These are phyloP conservation scores for Amorpha juglandis DNA, from an alignment of 2,888 invertebrate species.

Conservation along the genomic window DNA sequence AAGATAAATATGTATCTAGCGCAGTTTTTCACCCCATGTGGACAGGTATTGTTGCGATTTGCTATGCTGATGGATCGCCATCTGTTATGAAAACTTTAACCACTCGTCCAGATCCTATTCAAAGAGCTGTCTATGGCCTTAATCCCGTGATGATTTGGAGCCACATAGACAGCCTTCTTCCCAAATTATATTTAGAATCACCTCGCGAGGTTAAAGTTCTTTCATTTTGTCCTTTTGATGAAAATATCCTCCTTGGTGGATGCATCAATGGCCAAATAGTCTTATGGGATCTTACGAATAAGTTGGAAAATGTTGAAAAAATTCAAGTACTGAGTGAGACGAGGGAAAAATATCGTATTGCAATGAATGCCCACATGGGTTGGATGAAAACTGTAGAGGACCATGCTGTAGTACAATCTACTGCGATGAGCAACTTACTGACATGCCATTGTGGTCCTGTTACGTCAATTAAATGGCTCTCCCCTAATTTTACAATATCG, in stretches of 20 bases:
- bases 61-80: constrained; percentile 86
- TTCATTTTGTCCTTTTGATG: constrained; percentile 88
- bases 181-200: constrained; percentile 88
- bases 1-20: constrained; percentile 86
- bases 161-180: constrained; percentile 87
- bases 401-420: constrained; percentile 82
- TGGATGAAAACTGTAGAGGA: constrained; percentile 88
- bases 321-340: constrained; percentile 85
- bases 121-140: constrained; percentile 84
- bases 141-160: constrained; percentile 91
- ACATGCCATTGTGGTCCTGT: constrained; percentile 87
- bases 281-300: constrained; percentile 88
- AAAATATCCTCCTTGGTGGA: constrained; percentile 88
- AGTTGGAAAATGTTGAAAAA: constrained; percentile 85
- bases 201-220: constrained; percentile 87
- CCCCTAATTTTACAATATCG: constrained; percentile 84
- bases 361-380: constrained; percentile 85
- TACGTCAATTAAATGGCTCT: constrained; percentile 88
- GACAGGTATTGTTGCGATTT: constrained; percentile 87
- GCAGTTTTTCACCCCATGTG: constrained; percentile 89
- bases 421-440: constrained; percentile 85
- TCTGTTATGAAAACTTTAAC: constrained; percentile 70
- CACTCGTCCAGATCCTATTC: constrained; percentile 74
- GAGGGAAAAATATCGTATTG: constrained; percentile 85
- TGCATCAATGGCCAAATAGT: constrained; percentile 88